phyloP scores from a whole-genome alignment of 2,888 invertebrate species.

The Heliconius hortense region DNA sequence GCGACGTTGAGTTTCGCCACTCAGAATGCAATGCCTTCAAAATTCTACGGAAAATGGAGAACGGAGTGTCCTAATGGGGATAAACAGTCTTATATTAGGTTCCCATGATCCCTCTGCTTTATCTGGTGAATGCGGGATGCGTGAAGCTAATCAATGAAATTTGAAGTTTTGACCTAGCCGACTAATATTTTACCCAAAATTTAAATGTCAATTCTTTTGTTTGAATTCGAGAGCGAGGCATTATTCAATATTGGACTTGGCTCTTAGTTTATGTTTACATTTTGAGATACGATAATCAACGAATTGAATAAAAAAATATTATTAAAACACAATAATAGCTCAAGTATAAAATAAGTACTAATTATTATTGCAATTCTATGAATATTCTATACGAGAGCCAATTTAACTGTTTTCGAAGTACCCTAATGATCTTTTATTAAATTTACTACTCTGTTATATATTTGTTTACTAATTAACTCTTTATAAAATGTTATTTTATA shows the following conservation, averaged over 20 bases:
- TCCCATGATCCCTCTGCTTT: too few species aligned
- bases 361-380: constrained; percentile 14
- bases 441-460: background rate
- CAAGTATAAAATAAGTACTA: constrained; percentile 16
- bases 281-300: background rate
- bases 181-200: too few species aligned
- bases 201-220: too few species aligned
- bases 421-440: constrained; percentile 5
- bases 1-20: too few species aligned
- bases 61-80: too few species aligned
- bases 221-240: background rate
- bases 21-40: too few species aligned
- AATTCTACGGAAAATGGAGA: too few species aligned
- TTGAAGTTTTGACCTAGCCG: too few species aligned
- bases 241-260: background rate
- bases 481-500: background rate
- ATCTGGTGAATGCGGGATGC: too few species aligned
- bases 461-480: background rate
- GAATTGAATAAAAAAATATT: background rate
- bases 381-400: constrained; percentile 14
- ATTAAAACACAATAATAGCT: constrained; percentile 1
- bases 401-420: constrained; percentile 4
- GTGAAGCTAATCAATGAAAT: too few species aligned
- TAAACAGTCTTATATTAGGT: too few species aligned
- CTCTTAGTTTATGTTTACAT: background rate